Evolutionary conservation across 2,888 invertebrate species (phyloP).

Genomic region (Elgonia sp.): DNA sequence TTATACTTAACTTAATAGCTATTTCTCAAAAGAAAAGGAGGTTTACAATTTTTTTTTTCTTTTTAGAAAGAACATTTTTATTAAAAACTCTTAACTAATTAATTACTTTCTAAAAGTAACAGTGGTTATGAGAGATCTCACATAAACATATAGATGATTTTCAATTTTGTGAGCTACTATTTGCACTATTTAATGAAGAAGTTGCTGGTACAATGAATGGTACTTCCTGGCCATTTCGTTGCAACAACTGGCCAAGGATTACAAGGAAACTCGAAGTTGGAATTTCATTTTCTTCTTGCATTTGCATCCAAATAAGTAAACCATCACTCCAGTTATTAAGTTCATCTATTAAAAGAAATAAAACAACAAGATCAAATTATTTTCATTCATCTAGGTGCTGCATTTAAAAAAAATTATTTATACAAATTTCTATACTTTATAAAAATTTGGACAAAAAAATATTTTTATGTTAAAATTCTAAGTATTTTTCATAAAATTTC

Average conservation of each 20-base stretch:
- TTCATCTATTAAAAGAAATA: too few relatives aligned
- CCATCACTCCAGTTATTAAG: slow-evolving; percentile 93
- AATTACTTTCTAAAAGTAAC: not conserved
- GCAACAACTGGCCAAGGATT: slow-evolving; percentile 90
- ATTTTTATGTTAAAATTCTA: too few relatives aligned
- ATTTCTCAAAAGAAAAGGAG: not conserved
- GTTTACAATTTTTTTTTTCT: not conserved
- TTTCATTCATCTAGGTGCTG: too few relatives aligned
- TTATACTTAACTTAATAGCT: not conserved
- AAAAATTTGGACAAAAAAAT: too few relatives aligned
- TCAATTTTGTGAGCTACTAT: not conserved
- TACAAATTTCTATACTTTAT: too few relatives aligned
- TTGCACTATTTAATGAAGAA: not conserved
- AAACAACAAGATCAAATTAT: too few relatives aligned
- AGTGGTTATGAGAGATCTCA: too few relatives aligned
- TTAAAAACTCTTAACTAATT: not conserved
- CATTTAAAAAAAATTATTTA: too few relatives aligned
- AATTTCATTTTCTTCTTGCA: slow-evolving; percentile 94
- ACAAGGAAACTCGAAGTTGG: slow-evolving; percentile 91
- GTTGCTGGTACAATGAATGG: slow-evolving; percentile 90
- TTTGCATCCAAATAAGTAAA: slow-evolving; percentile 92
- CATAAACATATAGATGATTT: too few relatives aligned
- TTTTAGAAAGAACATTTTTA: not conserved
- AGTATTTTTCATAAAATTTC: too few relatives aligned
- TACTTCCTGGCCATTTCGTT: slow-evolving; percentile 89